Evolutionary conservation across 1,140 invertebrate species (phyloP), one percentile per base, ranked within the genome.

Genomic region (Pogonomyrmex barbatus): DNA sequence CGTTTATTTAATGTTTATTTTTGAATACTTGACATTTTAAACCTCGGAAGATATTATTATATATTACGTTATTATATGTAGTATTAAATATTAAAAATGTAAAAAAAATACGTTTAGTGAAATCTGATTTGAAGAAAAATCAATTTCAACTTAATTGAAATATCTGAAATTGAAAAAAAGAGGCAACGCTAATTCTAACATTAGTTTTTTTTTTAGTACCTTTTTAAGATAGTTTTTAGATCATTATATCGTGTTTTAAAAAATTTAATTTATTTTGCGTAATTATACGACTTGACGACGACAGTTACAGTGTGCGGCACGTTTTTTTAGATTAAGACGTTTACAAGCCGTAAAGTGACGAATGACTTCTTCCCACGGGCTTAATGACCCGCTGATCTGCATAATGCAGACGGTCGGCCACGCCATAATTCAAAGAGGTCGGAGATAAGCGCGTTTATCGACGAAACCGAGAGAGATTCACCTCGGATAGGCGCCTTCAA

Each of bases 371-470:
- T 78, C 75, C 33, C 67, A 71, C 76, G 68, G 52, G 52, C 56
- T 82, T 82, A 82, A 86, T 65, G 33, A 63, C 24, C n/a, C 60
- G 30, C 39, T 81, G 75, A 77, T 88, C 70, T 87, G 77, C 77
- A 89, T 89, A 77, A 77, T 56, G 45, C 17, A 45, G 56, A 14
- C 8, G 63, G 54, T 54, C 62, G 54, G 71, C 39, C 14, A 45
- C 36, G 42, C 36, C 50, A 68, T 62, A 82, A 89, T 89, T 90
- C 83, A 89, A 78, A 84, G 60, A 68, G 68, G 36, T 17, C 58
- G 50, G 45, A 81, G 89, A 89, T 84, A 77, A 71, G 56, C 76
- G 47, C 60, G 70, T 89, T 90, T 90, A 90, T 89, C 88, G 65
- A 52, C 39, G 52, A 73, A 68, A 79, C 70, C 17, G 42, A 78